Base-by-base conservation (phyloP, 2,113 vertebrate genomes). In the Aegotheles bennettii region DNA sequence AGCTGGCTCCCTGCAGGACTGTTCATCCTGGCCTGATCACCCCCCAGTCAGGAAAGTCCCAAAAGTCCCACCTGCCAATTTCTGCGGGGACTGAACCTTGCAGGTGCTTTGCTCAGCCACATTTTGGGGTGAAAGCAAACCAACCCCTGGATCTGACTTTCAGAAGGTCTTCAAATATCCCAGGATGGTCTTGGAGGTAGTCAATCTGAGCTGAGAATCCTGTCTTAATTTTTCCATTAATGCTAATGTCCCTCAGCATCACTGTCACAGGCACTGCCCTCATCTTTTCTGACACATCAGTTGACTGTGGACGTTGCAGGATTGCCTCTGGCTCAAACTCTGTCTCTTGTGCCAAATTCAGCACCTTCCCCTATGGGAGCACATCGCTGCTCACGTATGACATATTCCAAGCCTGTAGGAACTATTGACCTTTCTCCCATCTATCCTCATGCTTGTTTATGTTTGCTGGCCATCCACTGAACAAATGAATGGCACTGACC, bases 1-100 rank as follows among this genome's bases (percentile, higher is more conserved):
- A 35, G 51, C 3, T 0, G 0, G 18, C 6, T 36, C 31, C 25
- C 45, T 50, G 48, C 5, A 3, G 1, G 13, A 8, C 23, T 47
- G 25, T 11, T 26, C 38, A 47, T 19, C 40, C 61, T 35, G 60
- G 42, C 28, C 38, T 60, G 38, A 20, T 43, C 36, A 11, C 18
- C 10, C 5, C 19, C n/a, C n/a, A n/a, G n/a, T n/a, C n/a, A n/a
- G n/a, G n/a, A n/a, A n/a, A 36, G 31, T 12, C 67, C 35, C 45
- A 28, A 48, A 81, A 33, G 16, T 18, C 76, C 63, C 16, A 3
- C 3, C 19, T 53, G 21, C 29, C 21, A 40, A 19, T 26, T 71
- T 25, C 59, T 68, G 50, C 1, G 2, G n/a, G 31, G 38, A 23
- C 1, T 16, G 21, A 60, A 38, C 3, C 36, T 33, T 38, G 17